These are phyloP conservation scores for Gonocerus acuteangulatus DNA, from an alignment of 2,888 invertebrate species.

Conservation along the genomic window DNA sequence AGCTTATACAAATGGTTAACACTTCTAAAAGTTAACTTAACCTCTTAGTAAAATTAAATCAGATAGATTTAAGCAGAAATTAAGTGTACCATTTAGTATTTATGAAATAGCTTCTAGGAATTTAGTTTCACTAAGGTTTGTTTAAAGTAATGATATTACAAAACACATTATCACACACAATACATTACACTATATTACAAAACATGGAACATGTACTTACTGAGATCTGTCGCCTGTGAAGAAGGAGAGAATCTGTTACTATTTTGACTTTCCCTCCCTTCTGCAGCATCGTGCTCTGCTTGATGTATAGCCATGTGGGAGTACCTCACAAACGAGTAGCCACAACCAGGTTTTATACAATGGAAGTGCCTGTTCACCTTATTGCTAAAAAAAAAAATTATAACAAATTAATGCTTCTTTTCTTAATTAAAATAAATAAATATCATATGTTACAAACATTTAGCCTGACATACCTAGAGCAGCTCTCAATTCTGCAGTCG, in stretches of 20 bases:
- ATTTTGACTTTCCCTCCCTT: constrained; percentile 27
- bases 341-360: constrained; percentile 61
- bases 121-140: too few species aligned
- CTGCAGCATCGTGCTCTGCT: constrained; percentile 54
- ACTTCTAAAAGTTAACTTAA: too few species aligned
- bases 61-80: too few species aligned
- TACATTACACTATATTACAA: too few species aligned
- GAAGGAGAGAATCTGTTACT: constrained; percentile 13
- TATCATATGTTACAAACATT: not conserved
- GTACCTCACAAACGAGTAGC: constrained; percentile 64
- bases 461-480: constrained; percentile 52
- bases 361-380: constrained; percentile 68
- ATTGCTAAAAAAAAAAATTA: constrained; percentile 50
- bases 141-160: too few species aligned
- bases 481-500: constrained; percentile 59
- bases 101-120: too few species aligned
- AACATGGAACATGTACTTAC: constrained; percentile 27
- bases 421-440: constrained; percentile 30
- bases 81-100: too few species aligned
- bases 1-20: too few species aligned
- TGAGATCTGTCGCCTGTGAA: constrained; percentile 30
- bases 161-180: too few species aligned
- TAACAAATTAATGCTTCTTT: not conserved
- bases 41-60: too few species aligned
- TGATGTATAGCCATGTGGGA: constrained; percentile 67